Percentiles rank a stretch among this genome's conserved stretches.
Evolutionary conservation across 2,797 vertebrate species (phyloP).

Genomic region (Halcyon badia): DNA sequence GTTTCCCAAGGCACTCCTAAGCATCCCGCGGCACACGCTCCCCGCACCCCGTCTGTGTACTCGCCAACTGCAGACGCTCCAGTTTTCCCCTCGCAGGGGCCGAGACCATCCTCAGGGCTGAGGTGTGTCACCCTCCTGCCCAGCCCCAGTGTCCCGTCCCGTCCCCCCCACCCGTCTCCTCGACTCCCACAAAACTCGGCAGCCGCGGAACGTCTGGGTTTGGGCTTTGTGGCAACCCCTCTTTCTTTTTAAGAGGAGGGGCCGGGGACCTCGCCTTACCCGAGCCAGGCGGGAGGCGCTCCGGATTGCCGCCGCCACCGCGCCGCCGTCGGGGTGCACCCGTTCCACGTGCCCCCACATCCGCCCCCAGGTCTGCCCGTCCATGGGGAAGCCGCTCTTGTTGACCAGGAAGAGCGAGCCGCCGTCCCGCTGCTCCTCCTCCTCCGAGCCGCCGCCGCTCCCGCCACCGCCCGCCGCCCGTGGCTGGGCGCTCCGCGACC

Average conservation of each 20-base stretch:
- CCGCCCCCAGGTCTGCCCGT: slow-evolving; percentile 91
- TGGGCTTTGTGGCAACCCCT: rapidly evolving
- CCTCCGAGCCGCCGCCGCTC: slow-evolving; percentile 85
- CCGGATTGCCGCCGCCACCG: slow-evolving; percentile 90
- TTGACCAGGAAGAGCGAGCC: slow-evolving; percentile 93
- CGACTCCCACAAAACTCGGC: neutral
- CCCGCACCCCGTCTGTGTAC: rapidly evolving
- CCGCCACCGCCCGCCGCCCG: slow-evolving; percentile 46
- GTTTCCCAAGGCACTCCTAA: neutral
- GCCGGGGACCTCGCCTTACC: slow-evolving; percentile 79
- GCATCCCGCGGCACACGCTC: neutral
- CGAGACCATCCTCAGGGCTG: neutral
- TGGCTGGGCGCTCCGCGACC: slow-evolving; percentile 89
- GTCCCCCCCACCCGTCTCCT: neutral
- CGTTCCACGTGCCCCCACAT: slow-evolving; percentile 94
- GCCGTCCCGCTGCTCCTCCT: slow-evolving; percentile 90
- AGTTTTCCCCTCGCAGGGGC: neutral
- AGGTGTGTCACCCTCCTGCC: neutral
- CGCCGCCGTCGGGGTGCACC: slow-evolving; percentile 91
- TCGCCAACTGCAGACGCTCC: rapidly evolving
- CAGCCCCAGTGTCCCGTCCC: rapidly evolving
- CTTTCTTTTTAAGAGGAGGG: rapidly evolving
- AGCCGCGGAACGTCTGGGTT: rapidly evolving
- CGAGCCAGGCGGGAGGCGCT: slow-evolving; percentile 89
- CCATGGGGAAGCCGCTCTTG: slow-evolving; percentile 93